These are phyloP conservation scores for Scaptomyza reducta DNA, from an alignment of 2,888 invertebrate species.

Conservation along the genomic window DNA sequence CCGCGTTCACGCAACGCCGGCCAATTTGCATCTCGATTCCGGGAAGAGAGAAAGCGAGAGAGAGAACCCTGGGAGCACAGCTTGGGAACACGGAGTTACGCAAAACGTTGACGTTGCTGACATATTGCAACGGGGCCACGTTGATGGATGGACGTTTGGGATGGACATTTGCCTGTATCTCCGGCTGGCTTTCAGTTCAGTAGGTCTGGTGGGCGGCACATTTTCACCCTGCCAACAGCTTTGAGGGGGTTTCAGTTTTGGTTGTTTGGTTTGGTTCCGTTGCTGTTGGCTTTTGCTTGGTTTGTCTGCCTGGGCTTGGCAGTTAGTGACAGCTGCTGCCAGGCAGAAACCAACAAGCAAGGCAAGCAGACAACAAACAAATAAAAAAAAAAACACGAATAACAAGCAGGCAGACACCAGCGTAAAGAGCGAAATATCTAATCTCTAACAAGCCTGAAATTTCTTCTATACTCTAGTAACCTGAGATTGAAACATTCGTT, in stretches of 20 bases:
- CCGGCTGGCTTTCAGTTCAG: not conserved
- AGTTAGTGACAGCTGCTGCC: slow-evolving; percentile 75
- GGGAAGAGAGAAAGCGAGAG: not conserved
- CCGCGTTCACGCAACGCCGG: slow-evolving; percentile 51
- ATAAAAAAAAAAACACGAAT: slow-evolving; percentile 15
- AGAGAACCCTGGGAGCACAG: not conserved
- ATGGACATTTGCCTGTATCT: slow-evolving; percentile 56
- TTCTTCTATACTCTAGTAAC: slow-evolving; percentile 5
- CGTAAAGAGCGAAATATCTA: slow-evolving; percentile 49
- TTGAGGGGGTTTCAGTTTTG: slow-evolving; percentile 24
- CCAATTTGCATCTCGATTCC: slow-evolving; percentile 54
- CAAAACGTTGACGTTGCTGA: slow-evolving; percentile 47
- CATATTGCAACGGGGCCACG: slow-evolving; percentile 67
- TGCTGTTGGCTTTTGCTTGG: slow-evolving; percentile 19
- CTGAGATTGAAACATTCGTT: slow-evolving; percentile 29
- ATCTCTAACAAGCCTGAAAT: slow-evolving; percentile 39
- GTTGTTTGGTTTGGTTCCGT: slow-evolving; percentile 27
- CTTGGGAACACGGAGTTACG: slow-evolving; percentile 21
- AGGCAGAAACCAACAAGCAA: slow-evolving; percentile 15
- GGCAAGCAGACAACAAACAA: not conserved
- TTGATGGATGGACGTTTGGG: slow-evolving; percentile 70
- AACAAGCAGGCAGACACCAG: slow-evolving; percentile 13
- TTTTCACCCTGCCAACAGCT: slow-evolving; percentile 42
- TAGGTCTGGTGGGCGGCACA: slow-evolving; percentile 16
- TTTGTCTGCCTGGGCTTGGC: slow-evolving; percentile 43